These are phyloP conservation scores for Xiphophorus maculatus DNA, from an alignment of 2,113 vertebrate species.

Conservation along the genomic window DNA sequence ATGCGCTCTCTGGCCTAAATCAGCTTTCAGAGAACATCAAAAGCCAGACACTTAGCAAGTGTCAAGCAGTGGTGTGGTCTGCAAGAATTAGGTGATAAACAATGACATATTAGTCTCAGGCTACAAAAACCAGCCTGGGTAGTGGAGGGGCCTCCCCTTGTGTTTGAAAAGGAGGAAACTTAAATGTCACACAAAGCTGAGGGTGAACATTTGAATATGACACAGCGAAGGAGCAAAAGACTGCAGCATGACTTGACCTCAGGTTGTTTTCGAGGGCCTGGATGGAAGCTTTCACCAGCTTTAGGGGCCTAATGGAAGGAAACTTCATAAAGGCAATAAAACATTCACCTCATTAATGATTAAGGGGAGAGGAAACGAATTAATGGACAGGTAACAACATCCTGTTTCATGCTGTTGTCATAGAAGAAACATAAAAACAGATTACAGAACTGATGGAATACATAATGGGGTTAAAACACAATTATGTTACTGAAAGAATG, in stretches of 20 bases:
- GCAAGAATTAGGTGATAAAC: conserved; percentile 8
- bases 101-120: not conserved
- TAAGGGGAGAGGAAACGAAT: conserved; percentile 18
- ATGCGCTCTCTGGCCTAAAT: conserved; percentile 46
- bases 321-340: conserved; percentile 5
- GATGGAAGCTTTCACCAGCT: not conserved
- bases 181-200: conserved; percentile 48
- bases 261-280: not conserved
- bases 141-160: conserved; percentile 30
- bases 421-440: conserved; percentile 4
- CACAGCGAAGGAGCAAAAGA: conserved; percentile 2
- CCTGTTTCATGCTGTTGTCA: conserved; percentile 4
- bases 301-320: conserved; percentile 16
- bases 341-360: conserved; percentile 32
- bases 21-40: conserved; percentile 5
- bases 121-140: conserved; percentile 5
- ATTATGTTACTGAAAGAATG: not conserved
- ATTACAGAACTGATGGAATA: not conserved
- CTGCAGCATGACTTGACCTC: not conserved
- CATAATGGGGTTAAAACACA: conserved; percentile 22
- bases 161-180: conserved; percentile 29
- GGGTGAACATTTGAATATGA: conserved; percentile 26
- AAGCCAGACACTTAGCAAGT: not conserved
- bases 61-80: not conserved
- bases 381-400: conserved; percentile 36